Conservation (phyloP, 2,113 vertebrate species). For the Rhagologus leucostigma region DNA sequence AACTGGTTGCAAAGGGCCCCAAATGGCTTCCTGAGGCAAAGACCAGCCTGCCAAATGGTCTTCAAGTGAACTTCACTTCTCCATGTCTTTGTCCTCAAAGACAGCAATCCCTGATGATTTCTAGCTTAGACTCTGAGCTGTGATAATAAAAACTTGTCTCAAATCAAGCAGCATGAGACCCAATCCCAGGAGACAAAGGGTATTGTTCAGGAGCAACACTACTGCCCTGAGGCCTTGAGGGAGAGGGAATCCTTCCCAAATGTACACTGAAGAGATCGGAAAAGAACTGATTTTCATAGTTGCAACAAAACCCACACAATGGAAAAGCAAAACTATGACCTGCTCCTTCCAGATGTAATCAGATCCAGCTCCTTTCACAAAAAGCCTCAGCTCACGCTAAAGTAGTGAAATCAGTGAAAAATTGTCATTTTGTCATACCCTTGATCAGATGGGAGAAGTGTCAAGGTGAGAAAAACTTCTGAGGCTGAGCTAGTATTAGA, state of each 20-base stretch:
- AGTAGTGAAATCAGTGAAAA: neutral
- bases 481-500: neutral
- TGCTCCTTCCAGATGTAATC: neutral
- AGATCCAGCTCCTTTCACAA: neutral
- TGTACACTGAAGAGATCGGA: neutral
- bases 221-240: neutral
- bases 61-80: neutral
- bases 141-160: neutral
- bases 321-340: neutral
- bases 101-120: neutral
- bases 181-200: neutral
- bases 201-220: neutral
- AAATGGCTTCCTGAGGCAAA: neutral
- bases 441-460: neutral
- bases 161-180: neutral
- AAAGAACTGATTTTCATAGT: neutral
- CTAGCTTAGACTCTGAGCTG: neutral
- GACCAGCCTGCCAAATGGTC: neutral
- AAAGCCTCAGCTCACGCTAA: neutral
- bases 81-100: neutral
- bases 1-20: neutral
- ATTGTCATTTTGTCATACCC: neutral
- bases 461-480: neutral
- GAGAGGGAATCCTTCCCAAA: neutral
- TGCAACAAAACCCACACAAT: neutral